Evolutionary conservation across 2,888 invertebrate species (phyloP).

Genomic region (Philopedon plagiatum): DNA sequence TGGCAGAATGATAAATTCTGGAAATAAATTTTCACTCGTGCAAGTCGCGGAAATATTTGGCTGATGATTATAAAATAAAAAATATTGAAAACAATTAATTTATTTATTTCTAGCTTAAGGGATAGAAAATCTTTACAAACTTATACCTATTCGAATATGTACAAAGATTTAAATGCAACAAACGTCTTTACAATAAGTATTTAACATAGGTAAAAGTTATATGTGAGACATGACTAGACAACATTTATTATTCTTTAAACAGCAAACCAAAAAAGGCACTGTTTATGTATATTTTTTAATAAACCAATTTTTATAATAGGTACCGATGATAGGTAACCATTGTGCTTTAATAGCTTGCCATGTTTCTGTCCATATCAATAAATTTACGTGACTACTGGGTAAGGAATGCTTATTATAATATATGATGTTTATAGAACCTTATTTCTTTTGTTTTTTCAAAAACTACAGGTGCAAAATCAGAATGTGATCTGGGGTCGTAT

Average conservation of each 20-base stretch:
- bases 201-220: slow-evolving; percentile 17
- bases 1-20: no score
- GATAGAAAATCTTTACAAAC: slow-evolving; percentile 18
- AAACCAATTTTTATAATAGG: slow-evolving; percentile 27
- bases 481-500: no score
- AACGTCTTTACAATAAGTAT: slow-evolving; percentile 4
- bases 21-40: no score
- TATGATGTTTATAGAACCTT: no score
- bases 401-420: no score
- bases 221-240: slow-evolving; percentile 37
- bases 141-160: slow-evolving; percentile 19
- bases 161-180: slow-evolving; percentile 31
- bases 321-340: slow-evolving; percentile 9
- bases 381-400: no score
- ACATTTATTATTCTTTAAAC: slow-evolving; percentile 16
- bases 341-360: slow-evolving; percentile 1
- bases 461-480: no score
- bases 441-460: no score
- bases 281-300: slow-evolving; percentile 1
- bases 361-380: no score
- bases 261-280: slow-evolving; percentile 31
- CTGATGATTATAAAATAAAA: no score
- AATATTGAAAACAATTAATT: no score
- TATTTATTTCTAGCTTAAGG: slow-evolving; percentile 16
- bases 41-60: no score